These are phyloP conservation scores for Antedon mediterranea DNA, from an alignment of 53 echinoderm and acorn worm genomes.

Conservation along the genomic window DNA sequence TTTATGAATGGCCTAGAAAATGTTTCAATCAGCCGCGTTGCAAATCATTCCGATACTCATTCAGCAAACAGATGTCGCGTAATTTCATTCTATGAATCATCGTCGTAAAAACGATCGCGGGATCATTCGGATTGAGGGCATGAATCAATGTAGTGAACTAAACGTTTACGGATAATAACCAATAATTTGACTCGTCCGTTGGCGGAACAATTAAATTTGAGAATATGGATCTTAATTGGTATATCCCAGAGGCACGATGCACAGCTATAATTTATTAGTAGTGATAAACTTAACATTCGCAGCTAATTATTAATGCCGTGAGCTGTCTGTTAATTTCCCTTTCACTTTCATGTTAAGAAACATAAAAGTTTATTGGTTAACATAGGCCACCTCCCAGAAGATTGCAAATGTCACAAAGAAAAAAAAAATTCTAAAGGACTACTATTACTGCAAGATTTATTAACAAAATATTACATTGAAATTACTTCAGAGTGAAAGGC, in stretches of 20 bases:
- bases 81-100: not conserved
- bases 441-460: no score
- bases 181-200: not conserved
- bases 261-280: not conserved
- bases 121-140: not conserved
- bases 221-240: not conserved
- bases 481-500: no score
- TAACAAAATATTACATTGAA: no score
- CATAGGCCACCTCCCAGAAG: no score
- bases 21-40: not conserved
- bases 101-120: not conserved
- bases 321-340: not conserved
- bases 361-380: not conserved
- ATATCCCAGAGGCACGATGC: not conserved
- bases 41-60: not conserved
- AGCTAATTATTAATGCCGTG: not conserved
- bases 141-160: not conserved
- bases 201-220: not conserved
- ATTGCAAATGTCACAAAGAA: no score
- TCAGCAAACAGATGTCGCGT: not conserved
- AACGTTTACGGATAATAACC: not conserved
- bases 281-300: not conserved
- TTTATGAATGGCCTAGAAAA: not conserved
- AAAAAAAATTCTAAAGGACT: no score
- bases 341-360: not conserved